phyloP scores from a whole-genome alignment of 2,113 vertebrate species.

The Odobenus rosmarus region DNA sequence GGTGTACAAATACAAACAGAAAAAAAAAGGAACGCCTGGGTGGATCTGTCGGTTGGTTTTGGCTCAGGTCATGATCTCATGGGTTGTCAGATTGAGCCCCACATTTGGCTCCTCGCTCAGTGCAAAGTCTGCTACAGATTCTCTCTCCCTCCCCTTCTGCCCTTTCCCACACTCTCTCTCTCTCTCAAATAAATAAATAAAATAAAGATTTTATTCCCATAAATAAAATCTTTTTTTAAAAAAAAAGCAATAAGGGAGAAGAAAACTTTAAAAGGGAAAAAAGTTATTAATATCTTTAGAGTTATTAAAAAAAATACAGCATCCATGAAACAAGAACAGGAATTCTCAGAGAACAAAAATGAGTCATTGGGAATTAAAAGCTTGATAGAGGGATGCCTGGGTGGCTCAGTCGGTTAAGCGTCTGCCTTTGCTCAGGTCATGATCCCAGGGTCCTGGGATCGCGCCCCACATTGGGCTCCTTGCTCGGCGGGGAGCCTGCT shows the following conservation, averaged over 20 bases:
- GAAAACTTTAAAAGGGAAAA: background rate
- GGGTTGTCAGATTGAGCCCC: background rate
- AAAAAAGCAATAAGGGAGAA: background rate
- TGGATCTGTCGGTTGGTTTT: background rate
- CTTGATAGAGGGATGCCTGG: background rate
- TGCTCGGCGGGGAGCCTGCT: too few species aligned
- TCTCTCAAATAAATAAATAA: background rate
- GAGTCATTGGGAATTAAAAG: background rate
- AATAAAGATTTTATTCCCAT: background rate
- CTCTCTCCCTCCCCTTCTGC: background rate
- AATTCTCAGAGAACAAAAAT: constrained; percentile 1
- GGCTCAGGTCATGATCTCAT: background rate
- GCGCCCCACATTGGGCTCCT: too few species aligned
- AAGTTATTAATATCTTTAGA: background rate
- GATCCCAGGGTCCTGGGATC: too few species aligned
- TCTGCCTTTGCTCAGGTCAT: too few species aligned
- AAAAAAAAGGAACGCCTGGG: background rate
- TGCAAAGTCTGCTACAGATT: background rate
- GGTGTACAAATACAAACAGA: background rate
- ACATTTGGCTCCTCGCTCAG: background rate
- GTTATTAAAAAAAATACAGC: background rate
- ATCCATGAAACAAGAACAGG: background rate
- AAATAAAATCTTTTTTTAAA: background rate
- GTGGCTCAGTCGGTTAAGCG: too few species aligned
- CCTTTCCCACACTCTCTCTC: background rate